Base-by-base conservation (phyloP, 2,888 invertebrate genomes). In the Tribolium freemani region DNA sequence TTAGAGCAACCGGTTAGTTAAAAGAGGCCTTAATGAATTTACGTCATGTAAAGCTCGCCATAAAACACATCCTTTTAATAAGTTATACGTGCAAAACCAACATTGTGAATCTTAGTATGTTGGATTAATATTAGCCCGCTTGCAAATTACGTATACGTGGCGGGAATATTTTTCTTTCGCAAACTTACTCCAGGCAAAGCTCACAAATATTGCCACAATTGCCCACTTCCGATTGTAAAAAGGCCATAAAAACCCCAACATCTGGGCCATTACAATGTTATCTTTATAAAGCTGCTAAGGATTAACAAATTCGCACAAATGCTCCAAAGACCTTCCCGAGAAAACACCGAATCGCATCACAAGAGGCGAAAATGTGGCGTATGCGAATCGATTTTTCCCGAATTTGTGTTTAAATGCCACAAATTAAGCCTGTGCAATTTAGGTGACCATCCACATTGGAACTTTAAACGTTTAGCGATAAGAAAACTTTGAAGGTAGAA, bases 221-320 rank as follows among this genome's bases (percentile, higher is more conserved):
- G 53, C 45, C 30, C 56, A 58, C 26, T 64, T 66, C 64, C 66
- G 66, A 71, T 66, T 64, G 64, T 64, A 64, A 64, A 64, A 64
- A 54, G 38, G 64, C 45, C 21, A 45, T 53, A 64, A 64, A 67
- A 67, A 30, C 50, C 46, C 9, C 58, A 45, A 51, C 53, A 67
- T 71, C 71, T 60, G 58, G 44, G 20, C 16, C 21, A 60, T 71
- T 67, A 60, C 66, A 71, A 71, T 71, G 71, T 71, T 71, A 57
- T 71, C 71, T 58, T 71, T 51, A 64, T 57, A 66, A 48, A 50
- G 64, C 71, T 71, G 64, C 67, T 60, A 54, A 44, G 66, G 67
- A 71, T 71, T 71, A 71, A 71, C 71, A 67, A 67, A 67, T 67
- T 71, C 61, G 58, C 45, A 60, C 54, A 67, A 66, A 67, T 54